Evolutionary conservation across 1,140 invertebrate genomes (phyloP), one percentile per base, ranked within the genome.

Genomic region (Drosophila subobscura): DNA sequence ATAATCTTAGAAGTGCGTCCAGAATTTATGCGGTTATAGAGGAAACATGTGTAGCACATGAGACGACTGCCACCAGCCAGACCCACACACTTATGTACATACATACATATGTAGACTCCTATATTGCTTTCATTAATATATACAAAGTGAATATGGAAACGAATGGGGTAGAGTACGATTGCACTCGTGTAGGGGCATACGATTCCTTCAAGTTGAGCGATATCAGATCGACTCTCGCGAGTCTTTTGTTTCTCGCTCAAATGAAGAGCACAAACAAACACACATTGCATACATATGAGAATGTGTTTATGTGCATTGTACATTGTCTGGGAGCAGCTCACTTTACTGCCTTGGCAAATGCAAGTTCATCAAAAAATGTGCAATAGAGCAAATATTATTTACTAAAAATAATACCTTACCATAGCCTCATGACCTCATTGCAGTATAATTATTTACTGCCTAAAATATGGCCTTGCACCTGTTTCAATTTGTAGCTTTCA

Each of bases 1-100:
- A 84, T 86, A 85, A 85, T 85, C 81, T 86, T 77, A 49, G 61
- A 79, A 72, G 53, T 75, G 54, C 76, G 56, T 85, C 80, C 72
- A 81, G 81, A 65, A 70, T 44, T 73, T 77, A 41, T 73, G 80
- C 65, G 83, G 73, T 58, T 63, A 79, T 59, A 59, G 60, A 37
- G 33, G 33, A 61, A 86, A 85, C 81, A 86, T 86, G 68, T 85
- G 81, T 60, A 70, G 83, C 73, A 86, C 61, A 81, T 71, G 73
- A 77, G 77, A 86, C 72, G 77, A 86, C 72, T 73, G 78, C 63
- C 57, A 33, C 61, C 56, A 54, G 56, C 1, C 16, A 68, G 53
- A 67, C 41, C 47, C 54, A 80, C 33, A 77, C 57, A 54, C 16
- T 20, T 12, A 46, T 12, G 22, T 23, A 68, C 37, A 58, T 41